These are phyloP conservation scores for Pimephales promelas DNA, from an alignment of 2,113 vertebrate species.

Conservation along the genomic window DNA sequence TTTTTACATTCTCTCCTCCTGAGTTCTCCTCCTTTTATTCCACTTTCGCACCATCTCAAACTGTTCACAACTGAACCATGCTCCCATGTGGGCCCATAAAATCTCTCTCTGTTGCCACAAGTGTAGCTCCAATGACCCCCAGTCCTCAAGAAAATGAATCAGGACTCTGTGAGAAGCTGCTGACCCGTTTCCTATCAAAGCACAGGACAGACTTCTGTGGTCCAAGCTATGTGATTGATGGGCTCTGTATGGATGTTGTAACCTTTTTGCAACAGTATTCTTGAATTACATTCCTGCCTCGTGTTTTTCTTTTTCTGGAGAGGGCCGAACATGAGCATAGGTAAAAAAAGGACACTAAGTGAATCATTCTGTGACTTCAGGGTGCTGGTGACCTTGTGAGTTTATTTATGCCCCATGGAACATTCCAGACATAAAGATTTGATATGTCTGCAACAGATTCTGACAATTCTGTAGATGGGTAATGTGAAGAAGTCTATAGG, in stretches of 20 bases:
- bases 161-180: slow-evolving; percentile 23
- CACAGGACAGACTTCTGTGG: slow-evolving; percentile 36
- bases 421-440: slow-evolving; percentile 21
- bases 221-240: neutral
- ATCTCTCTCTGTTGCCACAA: slow-evolving; percentile 19
- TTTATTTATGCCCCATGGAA: slow-evolving; percentile 41
- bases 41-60: slow-evolving; percentile 23
- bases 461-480: slow-evolving; percentile 15
- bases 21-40: slow-evolving; percentile 39
- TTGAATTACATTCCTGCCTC: slow-evolving; percentile 1
- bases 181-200: slow-evolving; percentile 7
- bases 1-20: slow-evolving; percentile 27
- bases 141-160: slow-evolving; percentile 32
- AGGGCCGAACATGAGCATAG: neutral
- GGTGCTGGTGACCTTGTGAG: slow-evolving; percentile 38
- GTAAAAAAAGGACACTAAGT: slow-evolving; percentile 46
- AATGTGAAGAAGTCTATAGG: slow-evolving; percentile 16
- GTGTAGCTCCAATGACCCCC: slow-evolving; percentile 14
- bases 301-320: slow-evolving; percentile 4
- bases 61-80: slow-evolving; percentile 23
- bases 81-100: slow-evolving; percentile 28
- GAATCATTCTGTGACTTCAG: slow-evolving; percentile 20
- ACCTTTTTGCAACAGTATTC: slow-evolving; percentile 49
- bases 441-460: neutral
- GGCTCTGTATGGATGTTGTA: slow-evolving; percentile 39